Conservation (phyloP, 2,888 invertebrate genomes). For the Erpobdella octoculata region DNA sequence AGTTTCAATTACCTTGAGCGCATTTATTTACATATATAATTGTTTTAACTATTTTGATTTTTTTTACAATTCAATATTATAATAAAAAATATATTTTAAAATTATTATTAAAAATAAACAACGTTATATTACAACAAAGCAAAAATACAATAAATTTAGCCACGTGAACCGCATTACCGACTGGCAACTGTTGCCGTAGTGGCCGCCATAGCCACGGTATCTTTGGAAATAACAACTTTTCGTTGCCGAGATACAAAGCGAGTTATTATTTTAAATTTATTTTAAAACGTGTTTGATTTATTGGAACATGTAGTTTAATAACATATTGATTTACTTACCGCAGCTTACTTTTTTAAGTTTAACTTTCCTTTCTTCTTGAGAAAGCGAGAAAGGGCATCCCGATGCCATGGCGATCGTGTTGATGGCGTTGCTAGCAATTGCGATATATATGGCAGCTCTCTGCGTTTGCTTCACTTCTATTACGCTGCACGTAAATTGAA, state of each 20-base stretch:
- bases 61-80: not conserved
- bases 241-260: conserved; percentile 7
- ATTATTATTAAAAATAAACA: not conserved
- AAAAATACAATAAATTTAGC: not conserved
- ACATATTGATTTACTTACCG: too few species aligned
- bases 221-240: conserved; percentile 19
- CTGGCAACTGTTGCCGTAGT: conserved; percentile 33
- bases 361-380: too few species aligned
- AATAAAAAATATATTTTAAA: not conserved
- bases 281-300: too few species aligned
- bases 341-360: too few species aligned
- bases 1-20: too few species aligned
- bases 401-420: conserved; percentile 8
- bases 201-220: conserved; percentile 31
- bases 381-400: not conserved
- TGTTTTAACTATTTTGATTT: too few species aligned
- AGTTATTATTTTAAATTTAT: not conserved
- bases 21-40: too few species aligned
- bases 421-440: not conserved
- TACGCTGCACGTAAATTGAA: too few species aligned
- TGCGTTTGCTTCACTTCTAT: too few species aligned
- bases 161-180: conserved; percentile 24
- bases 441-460: not conserved
- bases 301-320: too few species aligned
- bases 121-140: too few species aligned